phyloP scores from a whole-genome alignment of 1,140 invertebrate genomes.

The Trigoniulus corallinus region DNA sequence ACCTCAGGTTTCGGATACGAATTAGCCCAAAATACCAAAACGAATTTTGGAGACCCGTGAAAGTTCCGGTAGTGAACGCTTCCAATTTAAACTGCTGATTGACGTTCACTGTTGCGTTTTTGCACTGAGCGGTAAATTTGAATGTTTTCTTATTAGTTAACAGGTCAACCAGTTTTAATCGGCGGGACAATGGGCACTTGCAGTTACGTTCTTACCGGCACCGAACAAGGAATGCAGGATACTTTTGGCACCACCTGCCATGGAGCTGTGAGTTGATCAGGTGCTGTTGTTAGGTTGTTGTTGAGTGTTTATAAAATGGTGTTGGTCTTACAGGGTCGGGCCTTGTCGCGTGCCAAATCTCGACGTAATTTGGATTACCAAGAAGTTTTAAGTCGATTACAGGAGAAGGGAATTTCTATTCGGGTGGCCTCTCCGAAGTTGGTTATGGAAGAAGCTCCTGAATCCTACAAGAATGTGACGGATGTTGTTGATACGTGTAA shows the following conservation, averaged over 20 bases:
- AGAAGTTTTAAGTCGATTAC: conserved; percentile 69
- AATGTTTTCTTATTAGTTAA: conserved; percentile 42
- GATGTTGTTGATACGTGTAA: conserved; percentile 95
- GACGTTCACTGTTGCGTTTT: too few relatives aligned
- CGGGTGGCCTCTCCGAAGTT: conserved; percentile 96
- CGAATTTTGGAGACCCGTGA: too few relatives aligned
- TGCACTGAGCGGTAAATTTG: too few relatives aligned
- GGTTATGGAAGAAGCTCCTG: conserved; percentile 99
- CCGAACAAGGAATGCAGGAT: conserved; percentile 89
- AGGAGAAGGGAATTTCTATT: conserved; percentile 88
- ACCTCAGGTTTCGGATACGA: too few relatives aligned
- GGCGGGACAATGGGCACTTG: conserved; percentile 99
- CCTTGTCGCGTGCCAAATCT: conserved; percentile 91
- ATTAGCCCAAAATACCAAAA: too few relatives aligned
- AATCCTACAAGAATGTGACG: conserved; percentile 99
- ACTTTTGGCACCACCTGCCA: conserved; percentile 99
- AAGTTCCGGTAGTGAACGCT: too few relatives aligned
- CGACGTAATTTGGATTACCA: conserved; percentile 87
- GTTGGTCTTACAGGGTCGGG: conserved; percentile 69
- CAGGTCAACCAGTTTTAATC: conserved; percentile 95
- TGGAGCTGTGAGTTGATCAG: conserved; percentile 93
- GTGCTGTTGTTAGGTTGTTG: conserved; percentile 17
- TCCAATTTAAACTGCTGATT: too few relatives aligned
- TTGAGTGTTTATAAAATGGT: conserved; percentile 6
- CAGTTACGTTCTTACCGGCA: conserved; percentile 96